phyloP scores from a whole-genome alignment of 1,140 invertebrate species.

The Lithobius niger region DNA sequence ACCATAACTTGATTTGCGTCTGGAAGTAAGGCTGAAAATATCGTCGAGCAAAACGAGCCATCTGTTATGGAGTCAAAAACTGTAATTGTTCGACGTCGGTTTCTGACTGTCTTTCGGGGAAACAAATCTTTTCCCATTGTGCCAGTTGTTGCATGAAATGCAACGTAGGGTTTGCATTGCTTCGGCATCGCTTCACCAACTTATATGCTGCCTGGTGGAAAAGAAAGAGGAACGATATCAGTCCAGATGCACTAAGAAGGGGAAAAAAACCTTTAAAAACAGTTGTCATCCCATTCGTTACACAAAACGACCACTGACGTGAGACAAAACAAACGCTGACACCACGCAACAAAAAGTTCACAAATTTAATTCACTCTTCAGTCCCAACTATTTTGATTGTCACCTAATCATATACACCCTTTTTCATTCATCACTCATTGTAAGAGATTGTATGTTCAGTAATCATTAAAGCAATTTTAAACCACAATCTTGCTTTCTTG shows the following conservation, averaged over 20 bases:
- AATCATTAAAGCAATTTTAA: too few relatives aligned
- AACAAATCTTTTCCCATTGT: constrained; percentile 1
- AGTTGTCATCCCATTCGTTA: too few relatives aligned
- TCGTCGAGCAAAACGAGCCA: background rate
- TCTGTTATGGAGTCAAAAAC: background rate
- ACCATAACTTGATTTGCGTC: background rate
- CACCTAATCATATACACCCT: too few relatives aligned
- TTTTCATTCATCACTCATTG: too few relatives aligned
- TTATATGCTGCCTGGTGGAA: background rate
- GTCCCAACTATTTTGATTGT: too few relatives aligned
- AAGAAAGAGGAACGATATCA: background rate
- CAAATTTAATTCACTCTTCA: too few relatives aligned
- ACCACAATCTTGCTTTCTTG: too few relatives aligned
- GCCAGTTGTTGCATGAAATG: background rate
- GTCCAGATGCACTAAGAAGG: background rate
- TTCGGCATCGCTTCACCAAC: background rate
- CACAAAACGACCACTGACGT: too few relatives aligned
- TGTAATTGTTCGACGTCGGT: background rate
- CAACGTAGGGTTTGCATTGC: background rate
- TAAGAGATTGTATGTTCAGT: too few relatives aligned
- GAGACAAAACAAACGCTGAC: too few relatives aligned
- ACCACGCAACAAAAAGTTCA: too few relatives aligned
- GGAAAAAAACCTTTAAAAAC: too few relatives aligned
- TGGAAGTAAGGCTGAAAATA: background rate
- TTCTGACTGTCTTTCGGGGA: background rate